Base-by-base conservation (phyloP, 2,113 vertebrate species). In the Arizona elegans region DNA sequence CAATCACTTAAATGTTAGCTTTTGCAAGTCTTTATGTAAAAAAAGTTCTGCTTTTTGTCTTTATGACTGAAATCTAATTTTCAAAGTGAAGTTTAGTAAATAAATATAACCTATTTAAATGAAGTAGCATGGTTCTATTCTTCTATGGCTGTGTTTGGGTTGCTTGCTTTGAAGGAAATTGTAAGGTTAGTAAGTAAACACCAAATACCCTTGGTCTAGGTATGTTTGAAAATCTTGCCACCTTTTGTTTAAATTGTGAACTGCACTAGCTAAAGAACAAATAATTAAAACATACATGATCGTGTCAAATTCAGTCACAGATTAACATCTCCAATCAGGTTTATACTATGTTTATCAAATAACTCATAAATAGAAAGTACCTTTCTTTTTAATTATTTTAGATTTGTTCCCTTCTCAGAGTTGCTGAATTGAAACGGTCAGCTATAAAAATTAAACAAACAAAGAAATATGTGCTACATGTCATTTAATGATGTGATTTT, bases 201-300 rank as follows among this genome's bases (percentile, higher is more conserved):
- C 6, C 91, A 87, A 93, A 95, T 91, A 52, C 11, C 8, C 38
- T 88, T 91, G 90, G 89, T 38, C 50, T 62, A 53, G 23, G 59
- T 75, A 93, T 94, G 93, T 90, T 96, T 96, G 96, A 92, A 38
- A 92, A 91, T 95, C 90, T 88, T 95, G 97, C 96, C 97, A 97
- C 94, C 97, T 97, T 89, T 97, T 54, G 97, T 96, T 95, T 95
- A 95, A 94, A 95, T 92, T 91, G 94, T 94, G 96, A 96, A 97
- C 93, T 97, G 96, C 97, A 97, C 94, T 92, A 92, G 93, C 26
- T 91, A 89, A 95, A 92, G 93, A 33, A 38, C 10, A 17, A 11
- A 26, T 12, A 47, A 17, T 43, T 65, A 7, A 81, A 81, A 81
- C 17, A 50, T 95, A 95, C 23, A 1, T 29, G 89, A 90, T 56